Evolutionary conservation across 2,797 vertebrate genomes (phyloP), one percentile per base, ranked within the genome.

Genomic region (Crax fasciolata): DNA sequence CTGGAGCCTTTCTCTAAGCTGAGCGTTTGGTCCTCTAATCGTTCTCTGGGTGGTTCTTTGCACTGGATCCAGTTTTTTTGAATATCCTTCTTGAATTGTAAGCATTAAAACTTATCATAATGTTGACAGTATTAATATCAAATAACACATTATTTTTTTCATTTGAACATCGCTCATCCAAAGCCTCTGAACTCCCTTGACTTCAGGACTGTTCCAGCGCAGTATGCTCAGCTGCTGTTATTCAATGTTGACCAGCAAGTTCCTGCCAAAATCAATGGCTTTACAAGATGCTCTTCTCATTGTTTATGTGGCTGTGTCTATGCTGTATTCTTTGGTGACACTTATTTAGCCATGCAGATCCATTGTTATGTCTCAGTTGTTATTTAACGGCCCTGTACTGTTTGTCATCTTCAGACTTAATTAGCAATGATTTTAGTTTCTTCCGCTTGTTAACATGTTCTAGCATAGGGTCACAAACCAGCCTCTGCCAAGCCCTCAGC

Each of bases 11-110:
- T 95, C 52, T 94, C 70, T 76, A 91, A 91, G 70, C 70, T 90
- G 77, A 84, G 70, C 24, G 88, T 88, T 95, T 74, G 88, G 77
- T 90, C 68, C 78, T 87, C 90, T 96, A 95, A 90, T 96, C 84
- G 52, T 87, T 49, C 44, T 79, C 59, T 82, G 76, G 55, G 63
- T 84, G 18, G 7, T 89, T 93, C 83, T 87, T 86, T 89, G 61
- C 59, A 54, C 23, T 74, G 68, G 38, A 43, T 82, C 48, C 32
- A 76, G 5, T 63, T 79, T 90, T 85, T 88, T 93, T 76, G 67
- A 39, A 5, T 70, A 63, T 73, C 55, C 10, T 38, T 82, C 57
- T 51, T 49, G 49, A 91, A 59, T 9, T 35, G 21, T 30, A 18
- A 44, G 61, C 41, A 28, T 78, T 89, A 58, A 81, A 94, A 81